These are phyloP conservation scores for Drosophila obscura DNA, from an alignment of 1,140 invertebrate genomes.

Conservation along the genomic window DNA sequence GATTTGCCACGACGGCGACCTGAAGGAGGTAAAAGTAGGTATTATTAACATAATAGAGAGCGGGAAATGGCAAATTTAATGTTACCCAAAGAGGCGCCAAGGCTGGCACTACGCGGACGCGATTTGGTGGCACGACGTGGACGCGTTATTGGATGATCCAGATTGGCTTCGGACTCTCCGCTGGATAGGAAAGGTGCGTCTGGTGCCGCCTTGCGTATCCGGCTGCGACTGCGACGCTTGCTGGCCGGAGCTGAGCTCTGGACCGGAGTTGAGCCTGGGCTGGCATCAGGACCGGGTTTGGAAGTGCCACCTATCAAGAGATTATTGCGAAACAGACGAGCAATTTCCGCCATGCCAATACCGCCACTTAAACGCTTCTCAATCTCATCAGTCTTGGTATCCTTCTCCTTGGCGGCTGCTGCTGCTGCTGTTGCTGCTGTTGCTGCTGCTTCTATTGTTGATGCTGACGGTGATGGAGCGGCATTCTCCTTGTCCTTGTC, in stretches of 20 bases:
- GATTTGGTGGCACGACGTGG: conserved; percentile 32
- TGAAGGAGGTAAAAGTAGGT: background rate
- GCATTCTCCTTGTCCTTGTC: conserved; percentile 45
- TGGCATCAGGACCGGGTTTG: background rate
- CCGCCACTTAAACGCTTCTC: conserved; percentile 10
- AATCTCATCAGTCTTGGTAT: conserved; percentile 21
- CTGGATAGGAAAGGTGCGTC: conserved; percentile 10
- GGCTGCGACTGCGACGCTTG: conserved; percentile 53
- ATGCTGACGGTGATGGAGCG: background rate
- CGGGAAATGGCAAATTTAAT: background rate
- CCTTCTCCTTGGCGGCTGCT: conserved; percentile 12
- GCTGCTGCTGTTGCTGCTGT: background rate
- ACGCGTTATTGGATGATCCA: background rate
- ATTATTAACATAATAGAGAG: background rate
- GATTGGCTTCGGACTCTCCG: conserved; percentile 16
- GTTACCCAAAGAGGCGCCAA: conserved; percentile 25
- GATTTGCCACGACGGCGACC: conserved; percentile 22
- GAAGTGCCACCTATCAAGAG: conserved; percentile 52
- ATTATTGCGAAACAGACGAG: conserved; percentile 41
- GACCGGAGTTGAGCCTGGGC: background rate
- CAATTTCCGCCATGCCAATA: conserved; percentile 13
- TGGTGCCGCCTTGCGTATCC: conserved; percentile 14
- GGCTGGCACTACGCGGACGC: conserved; percentile 37
- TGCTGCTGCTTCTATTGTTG: background rate
- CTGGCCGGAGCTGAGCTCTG: background rate